phyloP scores from a whole-genome alignment of 2,113 vertebrate genomes.

The Daphoenositta chrysoptera region DNA sequence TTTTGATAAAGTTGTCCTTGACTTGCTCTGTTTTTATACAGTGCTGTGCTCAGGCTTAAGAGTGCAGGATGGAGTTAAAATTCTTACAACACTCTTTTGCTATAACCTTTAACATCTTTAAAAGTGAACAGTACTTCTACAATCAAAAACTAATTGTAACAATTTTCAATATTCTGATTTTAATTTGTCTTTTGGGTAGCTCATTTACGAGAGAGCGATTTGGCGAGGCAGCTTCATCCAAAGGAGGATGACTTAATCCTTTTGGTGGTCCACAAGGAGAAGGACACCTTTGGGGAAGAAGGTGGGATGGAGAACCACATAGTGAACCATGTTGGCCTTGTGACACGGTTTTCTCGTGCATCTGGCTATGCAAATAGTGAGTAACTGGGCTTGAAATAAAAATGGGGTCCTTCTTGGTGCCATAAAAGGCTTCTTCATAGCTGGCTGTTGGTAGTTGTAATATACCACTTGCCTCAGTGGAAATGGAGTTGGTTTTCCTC shows the following conservation, averaged over 20 bases:
- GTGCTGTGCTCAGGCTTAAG: not conserved
- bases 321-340: conserved; percentile 64
- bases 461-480: not conserved
- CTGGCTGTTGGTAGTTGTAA: not conserved
- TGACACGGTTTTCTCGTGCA: conserved; percentile 62
- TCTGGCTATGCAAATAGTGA: conserved; percentile 43
- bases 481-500: not conserved
- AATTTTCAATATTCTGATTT: not conserved
- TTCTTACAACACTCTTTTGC: not conserved
- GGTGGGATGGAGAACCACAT: not conserved
- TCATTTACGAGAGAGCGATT: conserved; percentile 60
- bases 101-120: not conserved
- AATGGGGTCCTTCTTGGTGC: not conserved
- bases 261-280: conserved; percentile 65
- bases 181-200: conserved; percentile 31
- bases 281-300: conserved; percentile 36
- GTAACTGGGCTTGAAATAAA: not conserved
- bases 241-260: conserved; percentile 85
- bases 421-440: not conserved
- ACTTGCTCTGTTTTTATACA: not conserved
- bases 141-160: not conserved
- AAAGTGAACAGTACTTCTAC: not conserved
- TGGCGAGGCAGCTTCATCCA: conserved; percentile 73
- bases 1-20: not conserved
- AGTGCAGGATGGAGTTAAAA: not conserved